Evolutionary conservation across 2,113 vertebrate genomes (phyloP), one percentile per base, ranked within the genome.

Genomic region (Conger conger): DNA sequence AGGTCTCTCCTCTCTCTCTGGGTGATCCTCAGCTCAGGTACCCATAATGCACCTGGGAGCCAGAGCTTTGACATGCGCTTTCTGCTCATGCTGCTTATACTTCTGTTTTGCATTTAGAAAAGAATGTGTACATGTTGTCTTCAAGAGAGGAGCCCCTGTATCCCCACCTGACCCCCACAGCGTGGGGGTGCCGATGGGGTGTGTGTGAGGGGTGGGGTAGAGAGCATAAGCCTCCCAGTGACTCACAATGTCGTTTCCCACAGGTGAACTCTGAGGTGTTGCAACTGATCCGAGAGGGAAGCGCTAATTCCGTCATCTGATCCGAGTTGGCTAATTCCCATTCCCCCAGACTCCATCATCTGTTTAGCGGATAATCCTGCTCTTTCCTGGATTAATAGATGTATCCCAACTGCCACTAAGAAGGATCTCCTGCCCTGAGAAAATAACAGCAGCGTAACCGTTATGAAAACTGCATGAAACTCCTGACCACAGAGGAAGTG

Each of bases 271-370:
- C 7, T 73, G n/a, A 27, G 13, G 68, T 33, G n/a, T 33, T 73
- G n/a, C 4, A 7, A 73, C 27, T 33, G 68, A 4, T n/a, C n/a
- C n/a, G 11, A 73, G 68, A 6, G 68, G 36, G 35, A 78, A 38
- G 9, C 13, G 35, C 20, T 78, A 38, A 78, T 78, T 53, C 40
- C 76, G 16, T n/a, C 80, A 73, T 79, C 84, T 81, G 23, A 85
- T 87, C 81, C 84, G 40, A 86, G 80, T 60, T 33, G 18, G 36
- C 18, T 79, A 79, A 57, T 84, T 42, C 53, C 36, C 36, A 37
- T 33, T 60, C 77, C 9, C 57, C 57, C 15, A 33, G 1, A n/a
- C 16, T 37, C 73, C 45, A 15, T 79, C 35, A 38, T 60, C 76
- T 60, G 50, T 80, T 80, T 84, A 33, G 15, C 35, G 27, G 35